Base-by-base conservation (phyloP, 2,113 vertebrate species). In the Deroptyus accipitrinus region DNA sequence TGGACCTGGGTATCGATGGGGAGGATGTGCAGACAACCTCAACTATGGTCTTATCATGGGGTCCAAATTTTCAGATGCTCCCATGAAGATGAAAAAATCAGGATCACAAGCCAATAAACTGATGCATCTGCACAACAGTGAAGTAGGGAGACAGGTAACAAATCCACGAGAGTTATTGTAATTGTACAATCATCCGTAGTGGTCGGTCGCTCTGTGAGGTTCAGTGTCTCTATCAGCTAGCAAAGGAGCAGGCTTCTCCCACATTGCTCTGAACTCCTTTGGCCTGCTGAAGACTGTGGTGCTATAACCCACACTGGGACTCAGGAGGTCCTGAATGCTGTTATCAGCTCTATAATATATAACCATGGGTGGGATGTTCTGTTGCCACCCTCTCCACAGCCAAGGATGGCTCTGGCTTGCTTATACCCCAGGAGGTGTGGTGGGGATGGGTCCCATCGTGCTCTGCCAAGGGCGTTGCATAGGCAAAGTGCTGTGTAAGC, bases 111-210 rank as follows among this genome's bases (percentile, higher is more conserved):
- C 99, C 94, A 99, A 99, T 98, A 99, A 99, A 97, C 99, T 99
- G 95, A 99, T 99, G 99, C 99, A 99, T 97, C 99, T 99, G 92
- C 99, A 99, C 98, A 99, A 99, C 99, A 99, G 99, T 95, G 99
- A 99, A 98, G 99, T 99, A 85, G 99, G 99, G 90, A 99, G 99
- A 98, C 99, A 99, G 98, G 99, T 99, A 97, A 98, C 98, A 97
- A 97, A 97, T 97, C 96, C 88, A 86, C 94, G 44, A 94, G 95
- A 88, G 96, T 95, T 94, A 70, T 88, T 97, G 91, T 97, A 90
- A 59, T 97, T 97, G 86, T 95, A 96, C 93, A 92, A 97, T 85
- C 96, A 91, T 94, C 87, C 74, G 86, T 83, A 97, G 94, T 84
- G 79, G 66, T 94, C 4, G 88, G 88, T 92, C 15, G 62, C 72